These are phyloP conservation scores for Anarsia innoxiella DNA, from an alignment of 2,888 invertebrate genomes.

Conservation along the genomic window DNA sequence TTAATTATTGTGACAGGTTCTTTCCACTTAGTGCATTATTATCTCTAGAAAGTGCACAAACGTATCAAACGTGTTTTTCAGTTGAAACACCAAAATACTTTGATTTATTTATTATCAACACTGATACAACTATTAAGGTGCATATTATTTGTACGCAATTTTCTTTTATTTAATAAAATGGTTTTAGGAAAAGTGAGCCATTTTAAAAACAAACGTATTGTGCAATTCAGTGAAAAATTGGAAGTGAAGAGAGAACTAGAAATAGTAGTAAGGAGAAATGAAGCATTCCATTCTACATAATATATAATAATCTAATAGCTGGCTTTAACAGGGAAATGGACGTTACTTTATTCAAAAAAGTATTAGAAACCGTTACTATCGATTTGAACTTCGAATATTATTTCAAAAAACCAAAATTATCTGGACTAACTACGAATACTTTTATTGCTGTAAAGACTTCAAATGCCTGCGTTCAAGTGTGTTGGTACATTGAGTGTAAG, in stretches of 20 bases:
- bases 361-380: conserved; percentile 38
- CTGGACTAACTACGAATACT: conserved; percentile 39
- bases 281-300: conserved; percentile 74
- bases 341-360: conserved; percentile 47
- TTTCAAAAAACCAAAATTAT: conserved; percentile 34
- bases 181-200: conserved; percentile 74
- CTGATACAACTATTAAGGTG: conserved; percentile 56
- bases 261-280: conserved; percentile 68
- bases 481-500: conserved; percentile 45
- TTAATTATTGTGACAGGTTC: conserved; percentile 28
- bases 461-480: conserved; percentile 14
- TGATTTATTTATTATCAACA: conserved; percentile 31
- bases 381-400: conserved; percentile 26
- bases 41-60: conserved; percentile 53
- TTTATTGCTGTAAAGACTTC: conserved; percentile 27
- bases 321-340: conserved; percentile 75
- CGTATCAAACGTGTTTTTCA: conserved; percentile 31
- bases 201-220: conserved; percentile 72
- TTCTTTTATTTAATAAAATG: conserved; percentile 35
- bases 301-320: conserved; percentile 64
- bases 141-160: conserved; percentile 53
- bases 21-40: conserved; percentile 41
- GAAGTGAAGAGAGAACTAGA: conserved; percentile 68
- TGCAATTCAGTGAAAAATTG: conserved; percentile 70
- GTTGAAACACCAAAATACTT: conserved; percentile 35